Conservation (phyloP, 2,113 vertebrate genomes). For the Colossoma macropomum region DNA sequence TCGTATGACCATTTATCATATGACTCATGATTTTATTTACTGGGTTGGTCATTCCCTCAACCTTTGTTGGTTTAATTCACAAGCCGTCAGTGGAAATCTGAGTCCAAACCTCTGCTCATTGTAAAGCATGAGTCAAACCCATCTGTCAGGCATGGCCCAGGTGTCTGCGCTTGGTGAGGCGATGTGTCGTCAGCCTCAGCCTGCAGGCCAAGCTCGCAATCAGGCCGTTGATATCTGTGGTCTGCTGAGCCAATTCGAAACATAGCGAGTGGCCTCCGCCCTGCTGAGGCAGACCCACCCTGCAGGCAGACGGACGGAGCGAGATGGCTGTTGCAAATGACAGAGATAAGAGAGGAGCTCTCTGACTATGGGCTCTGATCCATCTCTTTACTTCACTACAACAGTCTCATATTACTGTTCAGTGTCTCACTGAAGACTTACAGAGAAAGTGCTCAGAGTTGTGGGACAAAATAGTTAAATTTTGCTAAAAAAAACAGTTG, state of each 20-base stretch:
- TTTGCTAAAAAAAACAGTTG: not conserved
- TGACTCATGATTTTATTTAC: not conserved
- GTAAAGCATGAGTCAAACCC: slow-evolving; percentile 28
- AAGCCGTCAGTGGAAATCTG: not conserved
- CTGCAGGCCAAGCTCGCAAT: slow-evolving; percentile 16
- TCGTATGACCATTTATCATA: slow-evolving; percentile 1
- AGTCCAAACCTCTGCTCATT: slow-evolving; percentile 1
- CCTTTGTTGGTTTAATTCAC: not conserved
- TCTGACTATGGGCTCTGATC: not conserved
- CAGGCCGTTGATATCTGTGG: slow-evolving; percentile 34
- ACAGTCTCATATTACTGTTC: not conserved
- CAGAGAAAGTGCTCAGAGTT: not conserved
- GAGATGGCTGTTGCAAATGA: slow-evolving; percentile 28
- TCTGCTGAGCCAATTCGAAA: slow-evolving; percentile 25
- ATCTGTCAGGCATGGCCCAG: slow-evolving; percentile 16
- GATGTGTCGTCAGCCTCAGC: slow-evolving; percentile 7
- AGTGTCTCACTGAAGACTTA: not conserved
- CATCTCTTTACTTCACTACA: not conserved
- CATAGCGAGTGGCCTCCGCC: not conserved
- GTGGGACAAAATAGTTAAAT: not conserved
- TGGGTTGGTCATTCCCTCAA: not conserved
- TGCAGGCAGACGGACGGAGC: not conserved
- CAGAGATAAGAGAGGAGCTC: slow-evolving; percentile 14
- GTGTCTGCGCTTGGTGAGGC: not conserved
- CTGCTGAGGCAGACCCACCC: slow-evolving; percentile 18